Conservation (phyloP, 1,140 invertebrate genomes). For the Ceratosolen fusciceps region DNA sequence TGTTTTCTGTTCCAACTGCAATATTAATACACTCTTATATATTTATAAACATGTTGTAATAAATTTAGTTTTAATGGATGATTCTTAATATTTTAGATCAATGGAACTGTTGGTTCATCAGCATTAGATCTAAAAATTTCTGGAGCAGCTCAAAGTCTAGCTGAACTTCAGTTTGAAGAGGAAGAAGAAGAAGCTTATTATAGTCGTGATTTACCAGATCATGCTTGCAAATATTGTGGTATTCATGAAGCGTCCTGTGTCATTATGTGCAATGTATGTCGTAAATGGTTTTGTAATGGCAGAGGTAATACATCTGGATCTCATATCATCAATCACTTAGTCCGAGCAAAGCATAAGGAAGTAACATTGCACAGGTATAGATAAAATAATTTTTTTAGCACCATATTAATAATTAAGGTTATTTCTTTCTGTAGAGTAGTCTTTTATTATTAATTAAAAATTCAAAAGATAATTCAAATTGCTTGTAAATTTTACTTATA, state of each 20-base stretch:
- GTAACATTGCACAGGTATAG: conserved; percentile 90
- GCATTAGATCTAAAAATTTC: conserved; percentile 78
- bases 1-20: neutral
- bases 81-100: conserved; percentile 74
- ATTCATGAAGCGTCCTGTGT: conserved; percentile 98
- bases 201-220: conserved; percentile 90
- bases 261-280: conserved; percentile 98
- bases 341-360: conserved; percentile 98
- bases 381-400: neutral
- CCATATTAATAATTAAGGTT: no score
- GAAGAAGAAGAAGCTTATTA: conserved; percentile 94
- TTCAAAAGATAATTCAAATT: no score
- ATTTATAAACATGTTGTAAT: neutral
- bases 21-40: neutral
- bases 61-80: conserved; percentile 3
- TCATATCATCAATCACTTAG: conserved; percentile 98
- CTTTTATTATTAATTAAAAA: no score
- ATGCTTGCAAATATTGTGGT: conserved; percentile 98
- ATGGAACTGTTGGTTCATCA: conserved; percentile 72
- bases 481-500: neutral
- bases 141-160: conserved; percentile 80
- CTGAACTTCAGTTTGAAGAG: conserved; percentile 89
- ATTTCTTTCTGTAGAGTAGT: no score
- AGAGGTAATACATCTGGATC: conserved; percentile 97
- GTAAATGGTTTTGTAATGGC: conserved; percentile 99